Evolutionary conservation across 2,113 vertebrate genomes (phyloP), one percentile per base, ranked within the genome.

Genomic region (Alaudala cheleensis): DNA sequence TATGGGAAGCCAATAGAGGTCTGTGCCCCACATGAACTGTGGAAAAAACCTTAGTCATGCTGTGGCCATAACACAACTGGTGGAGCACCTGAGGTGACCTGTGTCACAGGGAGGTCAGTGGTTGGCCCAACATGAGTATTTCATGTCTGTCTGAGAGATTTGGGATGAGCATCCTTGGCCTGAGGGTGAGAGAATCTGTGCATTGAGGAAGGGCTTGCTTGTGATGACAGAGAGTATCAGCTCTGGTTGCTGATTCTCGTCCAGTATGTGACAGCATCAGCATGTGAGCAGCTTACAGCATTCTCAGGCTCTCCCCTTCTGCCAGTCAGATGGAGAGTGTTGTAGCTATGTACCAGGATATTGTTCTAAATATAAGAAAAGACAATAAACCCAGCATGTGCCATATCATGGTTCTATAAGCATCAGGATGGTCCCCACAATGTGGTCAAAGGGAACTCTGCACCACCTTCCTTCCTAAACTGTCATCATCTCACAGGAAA

Each of bases 151-250:
- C 12, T 91, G 21, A 51, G 44, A 72, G 25, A 26, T 42, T 15
- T 33, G 2, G n/a, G 47, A 28, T 80, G 60, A 31, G 7, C 18
- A 67, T 61, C 25, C 22, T 66, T 53, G 31, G 22, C 5, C 40
- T 61, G 31, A 80, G 18, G 7, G 6, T 58, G 45, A 72, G 57
- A 39, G 7, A 23, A 1, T n/a, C 40, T 80, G 39, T 0, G 0
- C 39, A 42, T 25, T 11, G 31, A 34, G 31, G 12, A 22, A 61
- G 31, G 6, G 12, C 47, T 71, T 66, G 8, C 39, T 47, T 53
- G 39, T 40, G n/a, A n/a, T 9, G 9, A 24, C 40, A 53, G 29
- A 76, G 31, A 37, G 5, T 39, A 22, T 65, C 21, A 34, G 15
- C 18, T 61, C n/a, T 33, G 10, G 6, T 24, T 80, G 15, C n/a